Percentiles rank a stretch among this genome's conserved stretches.
These are phyloP conservation scores for Fulica atra DNA, from an alignment of 2,113 vertebrate genomes.

Conservation along the genomic window DNA sequence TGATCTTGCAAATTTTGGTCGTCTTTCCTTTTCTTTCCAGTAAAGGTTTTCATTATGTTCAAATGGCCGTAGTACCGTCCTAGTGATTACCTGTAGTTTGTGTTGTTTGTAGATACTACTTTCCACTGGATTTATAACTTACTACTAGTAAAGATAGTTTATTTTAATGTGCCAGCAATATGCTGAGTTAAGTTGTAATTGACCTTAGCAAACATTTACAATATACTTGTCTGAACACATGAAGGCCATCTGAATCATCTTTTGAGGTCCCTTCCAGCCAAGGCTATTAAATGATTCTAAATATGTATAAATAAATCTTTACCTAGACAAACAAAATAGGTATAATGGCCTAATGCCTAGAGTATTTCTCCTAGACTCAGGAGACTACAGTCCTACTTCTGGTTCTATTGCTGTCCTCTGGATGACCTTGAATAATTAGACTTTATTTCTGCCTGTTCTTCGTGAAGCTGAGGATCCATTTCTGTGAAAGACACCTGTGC, in stretches of 20 bases:
- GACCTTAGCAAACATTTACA: background rate
- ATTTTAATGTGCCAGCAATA: background rate
- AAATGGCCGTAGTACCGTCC: background rate
- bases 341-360: background rate
- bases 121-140: background rate
- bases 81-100: background rate
- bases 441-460: background rate
- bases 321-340: background rate
- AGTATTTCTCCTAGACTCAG: background rate
- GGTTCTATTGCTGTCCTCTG: background rate
- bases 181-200: background rate
- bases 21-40: background rate
- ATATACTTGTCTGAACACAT: background rate
- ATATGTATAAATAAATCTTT: background rate
- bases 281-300: background rate
- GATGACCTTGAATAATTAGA: background rate
- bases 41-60: background rate
- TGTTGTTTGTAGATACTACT: background rate
- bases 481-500: background rate
- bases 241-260: background rate
- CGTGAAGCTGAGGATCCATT: background rate
- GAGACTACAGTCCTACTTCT: background rate
- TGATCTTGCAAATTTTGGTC: background rate
- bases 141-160: background rate
- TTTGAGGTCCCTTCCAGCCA: background rate